Base-by-base conservation (phyloP, 2,888 invertebrate species). In the Habroteleia sp. region DNA sequence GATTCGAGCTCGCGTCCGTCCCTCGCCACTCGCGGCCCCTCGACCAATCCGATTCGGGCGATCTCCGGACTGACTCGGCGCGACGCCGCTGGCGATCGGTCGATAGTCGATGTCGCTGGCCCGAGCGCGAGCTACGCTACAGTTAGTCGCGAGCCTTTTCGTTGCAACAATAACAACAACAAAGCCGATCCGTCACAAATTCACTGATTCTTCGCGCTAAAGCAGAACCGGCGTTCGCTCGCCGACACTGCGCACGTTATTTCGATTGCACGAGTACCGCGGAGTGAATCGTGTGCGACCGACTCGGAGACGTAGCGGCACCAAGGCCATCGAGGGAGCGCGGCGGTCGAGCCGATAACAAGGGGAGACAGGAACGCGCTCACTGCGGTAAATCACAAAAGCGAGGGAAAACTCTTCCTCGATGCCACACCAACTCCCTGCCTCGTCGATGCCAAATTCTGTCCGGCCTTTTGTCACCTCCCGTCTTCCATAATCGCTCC, bases 1-100 rank as follows among this genome's bases (percentile, higher is more conserved):
- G 46, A 42, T 42, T 54, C 46, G 39, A 44, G 46, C 44, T 41
- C 56, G 48, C 62, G 50, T 37, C 6, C 37, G 42, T 33, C 41
- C 42, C 44, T 41, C 56, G 62, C 50, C 63, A 52, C 60, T 42
- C 54, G 42, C 37, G 31, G 71, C 44, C 62, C 62, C 41, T 48
- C 68, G 74, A 68, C 77, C 74, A 77, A 72, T 65, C 76, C 71
- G 62, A 72, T 76, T 60, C 74, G 50, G 66, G 58, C 50, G 62
- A 74, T 56, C 56, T 66, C 29, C 66, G 60, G 58, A 50, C 60
- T 20, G 13, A 48, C 44, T 56, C 42, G 74, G 58, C 58, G 54
- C 66, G 48, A 33, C 60, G 68, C 62, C 35, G 72, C 37, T 65
- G 54, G 63, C 54, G 76, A 69, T 71, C 74, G 76, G 76, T 71